Base-by-base conservation (phyloP, 2,797 vertebrate genomes). In the Hydrophis major region DNA sequence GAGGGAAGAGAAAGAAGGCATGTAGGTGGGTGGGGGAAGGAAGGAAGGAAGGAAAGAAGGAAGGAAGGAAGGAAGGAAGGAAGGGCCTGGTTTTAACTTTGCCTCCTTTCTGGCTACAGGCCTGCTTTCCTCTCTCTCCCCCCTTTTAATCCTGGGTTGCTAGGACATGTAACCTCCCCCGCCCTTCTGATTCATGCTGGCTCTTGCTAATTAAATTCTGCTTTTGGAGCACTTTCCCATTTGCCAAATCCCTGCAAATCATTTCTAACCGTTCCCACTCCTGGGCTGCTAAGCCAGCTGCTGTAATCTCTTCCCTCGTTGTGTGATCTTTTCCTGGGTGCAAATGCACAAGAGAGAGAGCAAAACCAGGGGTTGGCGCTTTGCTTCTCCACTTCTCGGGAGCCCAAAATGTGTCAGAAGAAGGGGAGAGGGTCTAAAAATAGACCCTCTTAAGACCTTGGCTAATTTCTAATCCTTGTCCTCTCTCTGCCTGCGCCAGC, bases 381-480 rank as follows among this genome's bases (percentile, higher is more conserved):
- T 96, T 91, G 93, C 95, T 95, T 20, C 32, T 20, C 93, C 1
- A 2, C 95, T 95, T 20, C 32, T 10, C 93, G 1, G 2, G 96
- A 95, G 94, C 95, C 96, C 96, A 94, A 47, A 83, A 96, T 97
- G 96, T 96, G 96, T 97, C 96, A 96, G 96, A 66, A 96, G 94
- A 92, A 92, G 96, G 95, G 93, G 94, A 96, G 95, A 90, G 95
- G 0, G 0, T 97, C 97, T 98, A 98, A 98, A 98, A 97, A 97
- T 97, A 83, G 74, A 97, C 32, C 32, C 32, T 32, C 32, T 32
- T 32, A 32, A 32, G 32, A 32, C 96, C 91, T 96, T 90, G 3
- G 95, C 97, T 97, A 96, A 97, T 97, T 97, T 97, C 95, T 98
- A 97, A 98, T 97, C 97, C 97, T 94, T 10, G 0, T 94, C 97